phyloP scores from a whole-genome alignment of 2,797 vertebrate species.

The Momotus momota region DNA sequence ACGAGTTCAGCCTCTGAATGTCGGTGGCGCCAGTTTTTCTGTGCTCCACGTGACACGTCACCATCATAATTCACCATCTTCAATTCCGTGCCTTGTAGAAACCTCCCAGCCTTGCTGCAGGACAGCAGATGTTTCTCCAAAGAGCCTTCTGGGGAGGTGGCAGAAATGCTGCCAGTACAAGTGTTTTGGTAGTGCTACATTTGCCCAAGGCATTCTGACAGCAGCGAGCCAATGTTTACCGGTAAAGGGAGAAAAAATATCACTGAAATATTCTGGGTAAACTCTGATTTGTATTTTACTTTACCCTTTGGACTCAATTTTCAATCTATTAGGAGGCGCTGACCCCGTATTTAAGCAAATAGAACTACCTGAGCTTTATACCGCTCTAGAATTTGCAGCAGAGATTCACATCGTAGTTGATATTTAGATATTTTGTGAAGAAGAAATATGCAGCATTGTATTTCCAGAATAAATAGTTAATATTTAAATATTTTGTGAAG shows the following conservation, averaged over 20 bases:
- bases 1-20: background rate
- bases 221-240: background rate
- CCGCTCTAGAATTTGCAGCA: background rate
- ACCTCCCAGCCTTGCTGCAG: background rate
- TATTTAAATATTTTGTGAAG: background rate
- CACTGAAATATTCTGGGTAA: background rate
- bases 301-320: background rate
- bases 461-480: background rate
- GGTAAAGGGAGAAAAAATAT: fast-evolving
- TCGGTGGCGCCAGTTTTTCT: background rate
- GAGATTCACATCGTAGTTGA: background rate
- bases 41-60: background rate
- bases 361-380: background rate
- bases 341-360: background rate
- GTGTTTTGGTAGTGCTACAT: background rate
- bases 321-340: background rate
- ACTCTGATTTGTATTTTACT: background rate
- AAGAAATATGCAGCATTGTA: background rate
- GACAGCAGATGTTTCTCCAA: background rate
- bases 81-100: background rate
- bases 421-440: background rate
- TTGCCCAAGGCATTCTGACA: background rate
- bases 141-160: background rate
- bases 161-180: background rate
- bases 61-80: background rate